Evolutionary conservation across 2,888 invertebrate genomes (phyloP).

Genomic region (Lasioglossum figueresi): DNA sequence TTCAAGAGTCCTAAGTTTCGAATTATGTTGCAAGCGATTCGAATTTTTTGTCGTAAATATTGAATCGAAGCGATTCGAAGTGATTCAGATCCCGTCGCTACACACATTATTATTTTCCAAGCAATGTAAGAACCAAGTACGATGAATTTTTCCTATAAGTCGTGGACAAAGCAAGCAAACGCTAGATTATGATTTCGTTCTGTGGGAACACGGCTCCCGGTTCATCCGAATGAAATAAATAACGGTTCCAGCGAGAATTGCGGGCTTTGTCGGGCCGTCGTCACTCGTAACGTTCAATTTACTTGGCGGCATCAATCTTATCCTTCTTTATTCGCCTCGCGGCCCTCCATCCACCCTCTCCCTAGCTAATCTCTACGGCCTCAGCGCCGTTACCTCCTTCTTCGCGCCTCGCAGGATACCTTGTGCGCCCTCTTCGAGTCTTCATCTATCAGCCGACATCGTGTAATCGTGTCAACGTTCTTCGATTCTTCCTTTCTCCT

Average conservation of each 20-base stretch:
- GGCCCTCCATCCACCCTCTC: conserved; percentile 41
- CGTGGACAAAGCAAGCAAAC: background rate
- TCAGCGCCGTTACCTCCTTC: conserved; percentile 59
- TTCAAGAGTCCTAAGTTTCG: too few relatives aligned
- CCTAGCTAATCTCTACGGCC: conserved; percentile 62
- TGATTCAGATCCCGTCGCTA: too few relatives aligned
- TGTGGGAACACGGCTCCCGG: background rate
- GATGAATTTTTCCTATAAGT: background rate
- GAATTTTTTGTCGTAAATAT: too few relatives aligned
- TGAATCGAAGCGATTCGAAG: too few relatives aligned
- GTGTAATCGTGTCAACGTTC: conserved; percentile 63
- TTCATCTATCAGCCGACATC: conserved; percentile 60
- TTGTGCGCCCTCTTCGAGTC: conserved; percentile 18
- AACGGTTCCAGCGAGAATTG: conserved; percentile 57
- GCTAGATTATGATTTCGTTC: background rate
- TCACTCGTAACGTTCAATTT: conserved; percentile 76
- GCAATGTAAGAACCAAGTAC: background rate
- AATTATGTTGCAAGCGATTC: too few relatives aligned
- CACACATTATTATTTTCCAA: background rate
- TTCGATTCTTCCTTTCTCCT: conserved; percentile 31
- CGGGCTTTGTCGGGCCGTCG: conserved; percentile 71
- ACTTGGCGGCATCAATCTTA: conserved; percentile 77
- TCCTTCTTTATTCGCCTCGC: conserved; percentile 73
- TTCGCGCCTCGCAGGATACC: conserved; percentile 22
- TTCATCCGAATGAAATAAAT: conserved; percentile 63